Base-by-base conservation (phyloP, 1,140 invertebrate species). In the Brachionus angularis region DNA sequence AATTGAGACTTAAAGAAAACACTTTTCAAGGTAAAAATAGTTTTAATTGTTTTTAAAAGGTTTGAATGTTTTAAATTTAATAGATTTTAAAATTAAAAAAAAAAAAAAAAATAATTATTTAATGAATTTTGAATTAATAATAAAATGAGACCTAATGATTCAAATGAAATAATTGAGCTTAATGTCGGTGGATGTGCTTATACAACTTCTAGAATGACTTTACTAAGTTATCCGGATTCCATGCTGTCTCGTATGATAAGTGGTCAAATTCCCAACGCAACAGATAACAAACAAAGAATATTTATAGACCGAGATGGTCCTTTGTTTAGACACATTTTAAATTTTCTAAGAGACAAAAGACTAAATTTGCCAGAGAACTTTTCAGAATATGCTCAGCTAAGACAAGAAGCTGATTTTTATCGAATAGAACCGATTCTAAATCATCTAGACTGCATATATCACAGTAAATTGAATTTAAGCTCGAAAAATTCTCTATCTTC, bases 141-240 rank as follows among this genome's bases (percentile, higher is more conserved):
- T 39, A 34, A 36, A 39, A 58, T 58, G 53, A 58, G 36, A 36
- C 53, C 53, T 47, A 67, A 67, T 47, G 42, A 67, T 47, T 42
- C 46, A 67, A 50, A 67, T 46, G 62, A 67, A 46, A 67, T 76
- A 72, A 49, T 69, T 61, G n/a, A 74, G 72, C 36, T 75, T 27
- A 75, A 75, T 55, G 73, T 75, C 39, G 75, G 75, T 36, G 75
- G 75, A n/a, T 64, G 64, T n/a, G 47, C 71, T 12, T 75, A 75
- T 58, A 75, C 75, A 25, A 75, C 75, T 18, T 75, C 75, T 16
- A 55, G 71, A 5, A 61, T 62, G 10, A 75, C 75, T 3, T 62
- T 75, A 36, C 42, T 62, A 4, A 73, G 73, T 23, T 75, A 75
- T 64, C 67, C 71, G 27, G 75, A 75, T 42, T 75, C 75, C 18